A percentile compares a stretch with the other conserved stretches of the same genome.
phyloP scores from a whole-genome alignment of 2,888 invertebrate species.

The Anorthoa munda region DNA sequence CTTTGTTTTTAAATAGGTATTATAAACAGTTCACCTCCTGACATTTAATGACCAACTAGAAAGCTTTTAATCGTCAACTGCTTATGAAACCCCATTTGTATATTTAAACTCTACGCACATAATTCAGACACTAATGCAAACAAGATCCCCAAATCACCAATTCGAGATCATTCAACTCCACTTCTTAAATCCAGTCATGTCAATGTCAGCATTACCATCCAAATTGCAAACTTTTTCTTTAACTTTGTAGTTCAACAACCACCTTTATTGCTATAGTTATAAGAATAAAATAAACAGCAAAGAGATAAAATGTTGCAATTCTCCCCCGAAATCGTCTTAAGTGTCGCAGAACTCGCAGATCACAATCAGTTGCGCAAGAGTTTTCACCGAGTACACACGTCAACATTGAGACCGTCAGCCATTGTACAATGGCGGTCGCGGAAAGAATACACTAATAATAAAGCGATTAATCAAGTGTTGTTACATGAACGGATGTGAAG shows the following conservation, averaged over 20 bases:
- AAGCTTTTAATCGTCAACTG: not conserved
- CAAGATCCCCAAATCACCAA: slow-evolving; percentile 10
- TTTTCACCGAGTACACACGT: slow-evolving; percentile 77
- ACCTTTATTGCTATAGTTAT: slow-evolving; percentile 9
- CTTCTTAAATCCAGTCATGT: slow-evolving; percentile 36
- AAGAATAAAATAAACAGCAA: slow-evolving; percentile 20
- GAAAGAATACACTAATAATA: slow-evolving; percentile 80
- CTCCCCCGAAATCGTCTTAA: slow-evolving; percentile 55
- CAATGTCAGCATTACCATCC: slow-evolving; percentile 56
- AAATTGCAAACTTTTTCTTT: slow-evolving; percentile 34
- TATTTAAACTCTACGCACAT: not conserved
- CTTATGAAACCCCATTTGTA: not conserved
- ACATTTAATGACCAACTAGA: not conserved
- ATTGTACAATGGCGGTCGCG: slow-evolving; percentile 72
- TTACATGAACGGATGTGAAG: slow-evolving; percentile 83
- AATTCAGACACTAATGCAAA: slow-evolving; percentile 21
- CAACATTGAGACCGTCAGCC: slow-evolving; percentile 66
- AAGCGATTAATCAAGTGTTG: slow-evolving; percentile 75
- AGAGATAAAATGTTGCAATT: slow-evolving; percentile 12
- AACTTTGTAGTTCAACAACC: slow-evolving; percentile 19
- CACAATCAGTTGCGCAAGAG: slow-evolving; percentile 78
- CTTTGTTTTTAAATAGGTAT: too few species aligned
- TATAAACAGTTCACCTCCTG: too few species aligned
- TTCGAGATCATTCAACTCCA: slow-evolving; percentile 37
- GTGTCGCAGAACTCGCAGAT: slow-evolving; percentile 68